Evolutionary conservation across 2,888 invertebrate genomes (phyloP), one percentile per base, ranked within the genome.

Genomic region (Argyresthia albistria): DNA sequence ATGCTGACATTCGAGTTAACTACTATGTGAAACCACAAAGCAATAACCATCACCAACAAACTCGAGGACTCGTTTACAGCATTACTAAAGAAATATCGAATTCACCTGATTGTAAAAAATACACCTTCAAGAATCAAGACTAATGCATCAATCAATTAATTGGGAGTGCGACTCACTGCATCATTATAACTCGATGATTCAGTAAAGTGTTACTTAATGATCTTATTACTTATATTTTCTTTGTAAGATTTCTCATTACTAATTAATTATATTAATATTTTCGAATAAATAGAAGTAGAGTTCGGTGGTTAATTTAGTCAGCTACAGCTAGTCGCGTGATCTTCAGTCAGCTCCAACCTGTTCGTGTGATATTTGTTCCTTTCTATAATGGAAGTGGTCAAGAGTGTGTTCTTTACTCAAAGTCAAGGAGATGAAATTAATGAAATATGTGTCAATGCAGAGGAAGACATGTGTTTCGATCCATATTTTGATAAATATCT

Each of bases 1-100:
- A 54, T 47, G 49, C 54, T 36, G 35, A 51, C 15, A 43, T 49
- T 16, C 47, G 48, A 14, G 43, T 54, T 10, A 50, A 37, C 14
- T 39, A 50, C 12, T 43, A 43, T 15, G 43, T 14, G 16, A 50
- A 50, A 37, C 39, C 39, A 6, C 25, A 25, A 39, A 42, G 50
- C 16, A 15, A 42, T 42, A 15, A 42, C 25, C 14, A 39, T 14
- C 15, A 39, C 42, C 14, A 50, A 9, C 39, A 8, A 16, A 50
- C 39, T 50, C 50, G 42, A 16, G 25, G 14, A 14, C 39, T 50
- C 11, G 39, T 50, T 50, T 42, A 50, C 16, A 1, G 14, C 16
- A 50, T 50, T 16, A 50, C 50, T 50, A 50, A 50, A 42, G 14
- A 50, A 50, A 50, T 42, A 39, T 39, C 42, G 14, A 43, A 11